These are phyloP conservation scores for Lycodopsis pacificus DNA, from an alignment of 2,797 vertebrate species.

Conservation along the genomic window DNA sequence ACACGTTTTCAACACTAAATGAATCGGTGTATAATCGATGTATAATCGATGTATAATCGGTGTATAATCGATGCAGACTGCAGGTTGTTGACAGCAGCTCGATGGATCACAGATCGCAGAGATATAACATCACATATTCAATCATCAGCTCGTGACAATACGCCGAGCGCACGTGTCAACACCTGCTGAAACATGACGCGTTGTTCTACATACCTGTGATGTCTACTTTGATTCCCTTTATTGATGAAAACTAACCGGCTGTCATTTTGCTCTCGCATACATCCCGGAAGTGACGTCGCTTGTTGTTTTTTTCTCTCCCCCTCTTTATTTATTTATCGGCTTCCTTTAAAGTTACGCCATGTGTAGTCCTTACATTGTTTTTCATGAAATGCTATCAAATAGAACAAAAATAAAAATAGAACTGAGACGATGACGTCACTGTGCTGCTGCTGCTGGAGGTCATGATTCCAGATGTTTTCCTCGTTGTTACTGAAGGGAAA, in stretches of 20 bases:
- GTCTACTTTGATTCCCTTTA: constrained; percentile 56
- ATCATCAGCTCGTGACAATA: background rate
- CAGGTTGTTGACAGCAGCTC: constrained; percentile 7
- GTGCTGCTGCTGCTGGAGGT: too few relatives aligned
- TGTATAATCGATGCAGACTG: background rate
- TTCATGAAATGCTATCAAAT: background rate
- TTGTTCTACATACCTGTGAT: constrained; percentile 60
- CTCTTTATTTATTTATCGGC: background rate
- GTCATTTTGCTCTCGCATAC: constrained; percentile 67
- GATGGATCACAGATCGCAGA: constrained; percentile 41
- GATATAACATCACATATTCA: constrained; percentile 9
- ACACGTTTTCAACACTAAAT: background rate
- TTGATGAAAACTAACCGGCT: constrained; percentile 81
- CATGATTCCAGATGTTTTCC: too few relatives aligned
- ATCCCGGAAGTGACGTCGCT: constrained; percentile 82
- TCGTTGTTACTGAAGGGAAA: too few relatives aligned
- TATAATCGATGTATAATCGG: background rate
- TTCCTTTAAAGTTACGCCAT: background rate
- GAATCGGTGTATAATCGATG: background rate
- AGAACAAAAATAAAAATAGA: background rate
- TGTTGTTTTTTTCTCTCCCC: background rate
- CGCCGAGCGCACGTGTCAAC: background rate
- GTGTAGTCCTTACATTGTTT: too few relatives aligned
- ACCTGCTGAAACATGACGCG: rapidly evolving
- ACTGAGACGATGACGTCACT: background rate